Percentiles rank a stretch among this genome's conserved stretches.
Evolutionary conservation across 2,888 invertebrate species (phyloP).

Genomic region (Caenorhabditis afra): DNA sequence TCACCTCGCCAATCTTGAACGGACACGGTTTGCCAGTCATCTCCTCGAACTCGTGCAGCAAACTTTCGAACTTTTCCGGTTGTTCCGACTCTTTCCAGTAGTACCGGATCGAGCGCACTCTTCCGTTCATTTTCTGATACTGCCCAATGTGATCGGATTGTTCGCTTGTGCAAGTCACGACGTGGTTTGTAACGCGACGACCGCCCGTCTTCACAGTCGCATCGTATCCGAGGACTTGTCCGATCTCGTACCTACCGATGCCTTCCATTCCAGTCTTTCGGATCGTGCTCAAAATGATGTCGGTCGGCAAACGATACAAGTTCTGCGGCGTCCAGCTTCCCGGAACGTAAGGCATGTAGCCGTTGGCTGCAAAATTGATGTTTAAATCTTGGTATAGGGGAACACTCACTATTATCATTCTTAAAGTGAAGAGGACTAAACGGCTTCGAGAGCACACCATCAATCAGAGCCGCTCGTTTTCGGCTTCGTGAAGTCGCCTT

Average conservation of each 20-base stretch:
- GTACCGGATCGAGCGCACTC: constrained; percentile 71
- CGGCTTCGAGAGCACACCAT: background rate
- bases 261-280: constrained; percentile 58
- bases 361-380: constrained; percentile 28
- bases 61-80: constrained; percentile 60
- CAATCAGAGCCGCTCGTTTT: background rate
- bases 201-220: constrained; percentile 72
- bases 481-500: background rate
- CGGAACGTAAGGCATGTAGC: constrained; percentile 59
- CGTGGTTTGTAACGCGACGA: constrained; percentile 69
- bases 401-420: constrained; percentile 41
- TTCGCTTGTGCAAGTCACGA: constrained; percentile 62
- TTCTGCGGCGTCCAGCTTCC: constrained; percentile 57
- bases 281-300: constrained; percentile 59
- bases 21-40: constrained; percentile 71
- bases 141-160: constrained; percentile 73
- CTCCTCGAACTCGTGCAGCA: constrained; percentile 66
- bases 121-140: constrained; percentile 79
- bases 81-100: constrained; percentile 70
- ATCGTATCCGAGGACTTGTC: constrained; percentile 70
- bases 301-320: constrained; percentile 59
- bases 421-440: constrained; percentile 32
- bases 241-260: constrained; percentile 61
- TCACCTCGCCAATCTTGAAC: constrained; percentile 74
- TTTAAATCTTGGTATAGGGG: background rate